Evolutionary conservation across 2,113 vertebrate genomes (phyloP), one percentile per base, ranked within the genome.

Genomic region (Hippocampus zosterae): DNA sequence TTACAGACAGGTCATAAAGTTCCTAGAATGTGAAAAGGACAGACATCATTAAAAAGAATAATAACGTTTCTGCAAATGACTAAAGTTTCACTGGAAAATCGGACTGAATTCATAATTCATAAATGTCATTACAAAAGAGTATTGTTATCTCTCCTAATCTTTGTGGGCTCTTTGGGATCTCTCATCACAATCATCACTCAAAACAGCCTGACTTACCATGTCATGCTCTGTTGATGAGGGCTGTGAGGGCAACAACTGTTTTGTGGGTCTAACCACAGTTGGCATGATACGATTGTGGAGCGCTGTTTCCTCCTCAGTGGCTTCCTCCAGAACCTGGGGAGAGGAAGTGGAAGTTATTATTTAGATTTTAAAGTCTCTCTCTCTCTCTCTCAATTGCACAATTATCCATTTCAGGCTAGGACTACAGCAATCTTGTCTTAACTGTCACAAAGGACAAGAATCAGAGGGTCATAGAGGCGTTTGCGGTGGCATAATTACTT

Each of bases 261-360:
- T 97, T 25, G 95, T 93, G 55, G 97, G 97, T 75, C 91, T 94
- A 81, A 98, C 97, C 8, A 98, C 97, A 12, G 97, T 99, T 1
- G 97, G 97, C 96, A 96, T 98, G 70, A 99, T 99, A 68, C 81
- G 92, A 82, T 98, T 96, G 71, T 98, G 96, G 78, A 98, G 95
- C 23, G 97, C 90, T 0, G 96, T 98, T 91, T 99, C 97, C 79
- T 99, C 97, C 81, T 98, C 96, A 2, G 97, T 99, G 74, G 95
- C 94, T 85, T 99, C 97, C 75, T 98, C 97, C 18, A 99, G 87
- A 83, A 96, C 94, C 97, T 99, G 13, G 63, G 1, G 41, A 4
- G 3, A 21, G 15, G 6, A 11, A 41, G 9, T 40, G 40, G 37
- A 64, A 42, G 13, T 8, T 19, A 64, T 41, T 44, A 44, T 37